Conservation (phyloP, 2,888 invertebrate genomes). For the Emmelina monodactyla region DNA sequence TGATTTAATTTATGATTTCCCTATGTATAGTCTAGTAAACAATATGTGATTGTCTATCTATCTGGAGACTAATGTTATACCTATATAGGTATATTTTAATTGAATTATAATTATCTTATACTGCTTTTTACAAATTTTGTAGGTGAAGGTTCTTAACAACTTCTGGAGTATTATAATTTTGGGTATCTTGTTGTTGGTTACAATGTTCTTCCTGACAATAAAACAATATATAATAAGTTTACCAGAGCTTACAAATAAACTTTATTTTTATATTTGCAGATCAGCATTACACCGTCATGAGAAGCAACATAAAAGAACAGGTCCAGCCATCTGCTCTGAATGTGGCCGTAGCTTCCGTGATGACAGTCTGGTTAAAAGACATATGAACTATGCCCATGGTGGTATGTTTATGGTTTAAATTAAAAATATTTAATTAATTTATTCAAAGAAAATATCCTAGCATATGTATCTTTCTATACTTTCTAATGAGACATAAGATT, state of each 20-base stretch:
- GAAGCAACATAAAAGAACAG: conserved; percentile 46
- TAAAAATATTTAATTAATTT: not conserved
- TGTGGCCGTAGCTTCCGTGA: conserved; percentile 46
- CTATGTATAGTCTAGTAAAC: no score
- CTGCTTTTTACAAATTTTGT: no score
- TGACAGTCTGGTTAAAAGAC: conserved; percentile 39
- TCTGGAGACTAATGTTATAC: no score
- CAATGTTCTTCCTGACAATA: not conserved
- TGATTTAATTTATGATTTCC: not conserved
- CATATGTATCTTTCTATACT: not conserved
- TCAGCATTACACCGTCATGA: conserved; percentile 49
- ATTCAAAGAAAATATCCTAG: not conserved
- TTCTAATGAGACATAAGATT: not conserved
- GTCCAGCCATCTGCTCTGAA: conserved; percentile 33
- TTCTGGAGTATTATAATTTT: no score
- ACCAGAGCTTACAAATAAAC: not conserved
- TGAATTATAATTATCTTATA: no score
- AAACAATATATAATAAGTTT: not conserved
- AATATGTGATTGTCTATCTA: no score
- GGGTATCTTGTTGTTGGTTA: not conserved
- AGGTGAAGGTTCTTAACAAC: no score
- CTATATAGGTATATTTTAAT: no score
- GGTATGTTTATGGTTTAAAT: conserved; percentile 23
- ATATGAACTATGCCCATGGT: conserved; percentile 52
- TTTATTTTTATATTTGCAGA: conserved; percentile 20